Percentiles rank a stretch among this genome's conserved stretches.
Evolutionary conservation across 2,888 invertebrate genomes (phyloP).

Genomic region (Amphipoea oculea): DNA sequence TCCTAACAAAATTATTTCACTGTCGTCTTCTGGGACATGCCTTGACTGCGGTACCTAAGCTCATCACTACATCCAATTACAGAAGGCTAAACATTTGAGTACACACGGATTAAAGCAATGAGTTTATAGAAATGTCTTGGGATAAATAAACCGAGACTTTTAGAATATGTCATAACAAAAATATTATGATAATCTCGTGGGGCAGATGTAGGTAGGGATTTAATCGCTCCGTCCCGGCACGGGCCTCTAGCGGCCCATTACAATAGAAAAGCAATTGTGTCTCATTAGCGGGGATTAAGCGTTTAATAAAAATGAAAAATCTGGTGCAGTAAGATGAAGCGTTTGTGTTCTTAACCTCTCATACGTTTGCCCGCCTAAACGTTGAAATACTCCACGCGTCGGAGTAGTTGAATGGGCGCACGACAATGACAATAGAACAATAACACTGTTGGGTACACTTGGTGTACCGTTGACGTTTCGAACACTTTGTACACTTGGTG

Average conservation of each 20-base stretch:
- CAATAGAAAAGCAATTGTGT: too few species aligned
- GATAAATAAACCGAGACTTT: neutral
- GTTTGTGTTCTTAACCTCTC: neutral
- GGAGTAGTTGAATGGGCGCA: too few species aligned
- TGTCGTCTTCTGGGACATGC: conserved; percentile 19
- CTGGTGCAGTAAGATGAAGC: neutral
- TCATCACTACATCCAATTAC: conserved; percentile 48
- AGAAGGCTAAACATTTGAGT: neutral
- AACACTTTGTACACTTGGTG: too few species aligned
- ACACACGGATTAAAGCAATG: neutral
- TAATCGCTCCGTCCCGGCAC: neutral
- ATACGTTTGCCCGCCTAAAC: too few species aligned
- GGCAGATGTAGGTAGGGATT: neutral
- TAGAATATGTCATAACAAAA: neutral
- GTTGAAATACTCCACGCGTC: too few species aligned
- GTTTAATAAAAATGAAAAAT: neutral
- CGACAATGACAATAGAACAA: too few species aligned
- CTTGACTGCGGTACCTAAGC: conserved; percentile 5
- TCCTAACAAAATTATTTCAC: conserved; percentile 39
- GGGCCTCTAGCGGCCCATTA: too few species aligned
- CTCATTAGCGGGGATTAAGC: too few species aligned
- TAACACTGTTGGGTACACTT: too few species aligned
- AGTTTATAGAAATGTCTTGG: neutral
- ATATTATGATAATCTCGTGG: neutral
- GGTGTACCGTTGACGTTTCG: too few species aligned